Evolutionary conservation across 2,113 vertebrate genomes (phyloP).

Genomic region (Nycticebus coucang): DNA sequence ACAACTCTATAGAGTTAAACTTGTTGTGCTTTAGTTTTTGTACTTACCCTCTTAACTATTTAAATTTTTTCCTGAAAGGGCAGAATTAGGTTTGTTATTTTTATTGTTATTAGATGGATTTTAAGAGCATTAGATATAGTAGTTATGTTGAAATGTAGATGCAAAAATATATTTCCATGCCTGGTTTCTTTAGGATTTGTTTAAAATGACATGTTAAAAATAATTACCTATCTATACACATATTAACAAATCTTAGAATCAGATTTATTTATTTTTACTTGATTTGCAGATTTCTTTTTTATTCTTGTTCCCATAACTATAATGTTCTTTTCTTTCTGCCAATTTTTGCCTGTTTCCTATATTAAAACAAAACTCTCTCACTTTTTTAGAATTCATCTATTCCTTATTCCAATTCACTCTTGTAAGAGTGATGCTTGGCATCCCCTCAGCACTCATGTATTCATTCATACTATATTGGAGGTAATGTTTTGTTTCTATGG

Average conservation of each 20-base stretch:
- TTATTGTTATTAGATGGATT: slow-evolving; percentile 38
- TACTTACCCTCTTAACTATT: not conserved
- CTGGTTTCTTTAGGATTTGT: not conserved
- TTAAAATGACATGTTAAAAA: slow-evolving; percentile 16
- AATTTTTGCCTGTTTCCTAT: not conserved
- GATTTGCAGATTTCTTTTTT: not conserved
- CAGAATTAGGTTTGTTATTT: slow-evolving; percentile 37
- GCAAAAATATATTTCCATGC: slow-evolving; percentile 27
- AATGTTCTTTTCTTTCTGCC: not conserved
- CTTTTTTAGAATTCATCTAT: not conserved
- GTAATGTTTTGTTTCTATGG: not conserved
- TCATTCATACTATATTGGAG: not conserved
- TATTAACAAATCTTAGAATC: not conserved
- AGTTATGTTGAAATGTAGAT: not conserved
- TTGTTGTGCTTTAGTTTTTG: not conserved
- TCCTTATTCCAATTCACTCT: not conserved
- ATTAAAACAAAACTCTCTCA: not conserved
- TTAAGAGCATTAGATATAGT: not conserved
- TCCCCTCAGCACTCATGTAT: not conserved
- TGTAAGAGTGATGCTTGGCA: not conserved
- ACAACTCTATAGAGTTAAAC: not conserved
- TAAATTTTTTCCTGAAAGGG: slow-evolving; percentile 42
- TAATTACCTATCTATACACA: not conserved
- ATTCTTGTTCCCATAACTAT: not conserved
- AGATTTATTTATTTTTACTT: slow-evolving; percentile 26